These are phyloP conservation scores for Sprattus sprattus DNA, from an alignment of 2,113 vertebrate genomes.

Conservation along the genomic window DNA sequence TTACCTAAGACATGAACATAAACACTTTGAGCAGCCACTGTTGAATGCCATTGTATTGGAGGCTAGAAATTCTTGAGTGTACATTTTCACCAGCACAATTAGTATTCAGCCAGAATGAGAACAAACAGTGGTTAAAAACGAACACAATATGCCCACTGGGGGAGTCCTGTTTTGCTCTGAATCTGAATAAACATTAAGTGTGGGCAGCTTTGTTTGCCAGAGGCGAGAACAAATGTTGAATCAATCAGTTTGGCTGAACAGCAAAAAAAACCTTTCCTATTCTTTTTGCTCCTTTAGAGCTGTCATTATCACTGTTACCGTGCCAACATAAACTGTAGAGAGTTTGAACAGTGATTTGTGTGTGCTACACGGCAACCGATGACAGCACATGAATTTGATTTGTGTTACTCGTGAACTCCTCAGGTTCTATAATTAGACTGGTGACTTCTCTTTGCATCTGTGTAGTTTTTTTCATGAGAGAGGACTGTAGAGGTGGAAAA, in stretches of 20 bases:
- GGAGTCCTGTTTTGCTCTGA: not conserved
- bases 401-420: not conserved
- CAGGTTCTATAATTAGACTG: not conserved
- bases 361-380: not conserved
- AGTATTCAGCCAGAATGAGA: not conserved
- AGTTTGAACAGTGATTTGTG: conserved; percentile 2
- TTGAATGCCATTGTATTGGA: not conserved
- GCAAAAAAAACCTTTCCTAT: not conserved
- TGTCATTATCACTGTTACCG: not conserved
- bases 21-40: not conserved
- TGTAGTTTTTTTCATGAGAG: not conserved
- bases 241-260: not conserved
- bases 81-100: not conserved
- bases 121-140: not conserved
- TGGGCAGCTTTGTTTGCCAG: not conserved
- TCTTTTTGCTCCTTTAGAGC: not conserved
- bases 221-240: conserved; percentile 5
- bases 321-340: not conserved
- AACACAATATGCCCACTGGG: not conserved
- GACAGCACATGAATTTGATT: not conserved
- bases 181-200: conserved; percentile 3
- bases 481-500: not conserved
- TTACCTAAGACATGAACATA: not conserved
- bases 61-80: not conserved
- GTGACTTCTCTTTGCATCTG: not conserved